Evolutionary conservation across 2,888 invertebrate species (phyloP).

Genomic region (Synanthedon myopaeformis): DNA sequence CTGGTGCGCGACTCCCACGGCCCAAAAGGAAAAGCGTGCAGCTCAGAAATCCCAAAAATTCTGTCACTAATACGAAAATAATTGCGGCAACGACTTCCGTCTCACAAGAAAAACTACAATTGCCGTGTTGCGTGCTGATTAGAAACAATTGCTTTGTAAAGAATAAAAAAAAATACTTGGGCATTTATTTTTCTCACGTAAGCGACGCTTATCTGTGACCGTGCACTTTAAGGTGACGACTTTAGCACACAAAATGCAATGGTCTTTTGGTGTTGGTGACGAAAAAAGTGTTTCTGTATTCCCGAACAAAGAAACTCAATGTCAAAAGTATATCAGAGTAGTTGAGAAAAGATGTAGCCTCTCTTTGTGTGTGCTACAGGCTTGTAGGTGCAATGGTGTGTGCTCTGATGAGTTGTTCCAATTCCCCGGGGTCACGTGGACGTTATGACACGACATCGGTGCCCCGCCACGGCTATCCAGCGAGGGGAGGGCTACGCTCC

Average conservation of each 20-base stretch:
- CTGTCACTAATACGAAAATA: constrained; percentile 62
- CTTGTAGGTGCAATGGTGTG: too few species aligned
- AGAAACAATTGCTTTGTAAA: constrained; percentile 43
- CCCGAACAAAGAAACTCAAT: neutral
- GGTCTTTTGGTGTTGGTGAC: neutral
- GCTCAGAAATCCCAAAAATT: constrained; percentile 27
- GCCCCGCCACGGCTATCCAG: too few species aligned
- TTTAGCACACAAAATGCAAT: neutral
- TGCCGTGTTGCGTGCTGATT: constrained; percentile 48
- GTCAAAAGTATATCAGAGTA: neutral
- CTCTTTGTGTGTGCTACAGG: too few species aligned
- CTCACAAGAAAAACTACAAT: constrained; percentile 52
- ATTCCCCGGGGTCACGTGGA: too few species aligned
- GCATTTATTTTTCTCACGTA: neutral
- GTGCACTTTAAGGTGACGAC: neutral
- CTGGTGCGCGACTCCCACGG: constrained; percentile 1
- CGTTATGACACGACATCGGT: too few species aligned
- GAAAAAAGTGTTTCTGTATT: neutral
- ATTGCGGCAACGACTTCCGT: constrained; percentile 53
- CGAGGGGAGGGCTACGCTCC: too few species aligned
- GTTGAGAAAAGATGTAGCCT: too few species aligned
- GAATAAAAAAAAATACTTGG: constrained; percentile 21
- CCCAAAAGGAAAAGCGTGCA: constrained; percentile 1
- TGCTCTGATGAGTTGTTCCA: too few species aligned
- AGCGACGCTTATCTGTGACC: neutral